These are phyloP conservation scores for Oncorhynchus keta DNA, from an alignment of 2,113 vertebrate genomes.

Conservation along the genomic window DNA sequence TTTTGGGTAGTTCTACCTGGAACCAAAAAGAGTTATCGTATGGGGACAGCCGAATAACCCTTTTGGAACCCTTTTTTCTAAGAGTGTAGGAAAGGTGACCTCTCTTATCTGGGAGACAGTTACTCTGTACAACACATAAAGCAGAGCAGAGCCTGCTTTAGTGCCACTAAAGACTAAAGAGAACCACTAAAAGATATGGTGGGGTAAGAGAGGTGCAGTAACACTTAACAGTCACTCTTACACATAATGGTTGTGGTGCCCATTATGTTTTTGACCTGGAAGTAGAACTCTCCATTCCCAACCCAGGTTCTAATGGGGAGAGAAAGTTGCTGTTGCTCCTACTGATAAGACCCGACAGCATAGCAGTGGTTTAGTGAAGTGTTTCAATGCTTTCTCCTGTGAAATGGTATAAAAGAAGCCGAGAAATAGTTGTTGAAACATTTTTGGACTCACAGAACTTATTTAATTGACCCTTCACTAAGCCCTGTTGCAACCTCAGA, in stretches of 20 bases:
- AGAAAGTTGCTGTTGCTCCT: background rate
- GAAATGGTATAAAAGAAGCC: background rate
- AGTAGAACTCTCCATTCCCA: background rate
- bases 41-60: too few relatives aligned
- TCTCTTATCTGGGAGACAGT: too few relatives aligned
- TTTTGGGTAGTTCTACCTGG: too few relatives aligned
- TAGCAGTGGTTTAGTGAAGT: background rate
- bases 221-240: background rate
- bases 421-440: background rate
- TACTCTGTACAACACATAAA: background rate
- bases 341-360: background rate
- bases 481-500: too few relatives aligned
- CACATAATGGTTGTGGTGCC: background rate
- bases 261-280: background rate
- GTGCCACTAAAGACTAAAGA: slow-evolving; percentile 10
- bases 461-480: too few relatives aligned
- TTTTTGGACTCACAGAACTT: background rate
- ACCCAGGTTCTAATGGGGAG: background rate
- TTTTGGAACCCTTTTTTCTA: too few relatives aligned
- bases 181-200: slow-evolving; percentile 3
- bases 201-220: background rate
- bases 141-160: background rate
- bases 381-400: background rate
- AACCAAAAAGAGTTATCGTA: too few relatives aligned
- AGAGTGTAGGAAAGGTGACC: too few relatives aligned